Evolutionary conservation across 2,888 invertebrate species (phyloP).

Genomic region (Zonitis immaculata): DNA sequence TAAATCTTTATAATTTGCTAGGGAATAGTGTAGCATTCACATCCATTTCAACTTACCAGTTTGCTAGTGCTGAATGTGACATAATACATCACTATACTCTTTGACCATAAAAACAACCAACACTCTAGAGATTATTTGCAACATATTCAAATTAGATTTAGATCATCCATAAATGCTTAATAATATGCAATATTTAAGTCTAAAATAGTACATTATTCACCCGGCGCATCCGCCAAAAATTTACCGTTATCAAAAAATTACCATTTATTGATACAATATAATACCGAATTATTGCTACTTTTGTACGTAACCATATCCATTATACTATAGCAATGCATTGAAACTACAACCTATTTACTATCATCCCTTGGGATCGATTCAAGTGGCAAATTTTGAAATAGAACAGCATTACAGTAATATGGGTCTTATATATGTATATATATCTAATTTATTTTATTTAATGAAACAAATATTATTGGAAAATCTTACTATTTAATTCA

Average conservation of each 20-base stretch:
- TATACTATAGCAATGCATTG: conserved; percentile 9
- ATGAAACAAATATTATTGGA: neutral
- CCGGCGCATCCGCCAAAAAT: neutral
- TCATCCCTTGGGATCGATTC: conserved; percentile 13
- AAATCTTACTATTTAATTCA: conserved; percentile 10
- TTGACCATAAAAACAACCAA: conserved; percentile 25
- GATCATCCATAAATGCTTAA: neutral
- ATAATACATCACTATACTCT: conserved; percentile 29
- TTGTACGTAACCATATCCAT: conserved; percentile 8
- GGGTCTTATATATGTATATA: neutral
- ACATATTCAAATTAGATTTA: conserved; percentile 27
- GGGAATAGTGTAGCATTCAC: conserved; percentile 34
- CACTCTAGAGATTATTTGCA: conserved; percentile 24
- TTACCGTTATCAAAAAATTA: no score
- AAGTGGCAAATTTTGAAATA: conserved; percentile 17
- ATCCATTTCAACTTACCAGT: conserved; percentile 31
- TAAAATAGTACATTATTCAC: neutral
- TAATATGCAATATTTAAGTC: neutral
- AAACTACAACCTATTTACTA: neutral
- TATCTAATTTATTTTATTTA: neutral
- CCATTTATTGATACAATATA: conserved; percentile 12
- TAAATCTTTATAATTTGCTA: conserved; percentile 40
- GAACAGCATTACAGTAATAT: conserved; percentile 17
- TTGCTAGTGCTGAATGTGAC: conserved; percentile 31
- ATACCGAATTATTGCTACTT: conserved; percentile 8